phyloP scores from a whole-genome alignment of 1,140 invertebrate genomes.

The Adelges cooleyi region DNA sequence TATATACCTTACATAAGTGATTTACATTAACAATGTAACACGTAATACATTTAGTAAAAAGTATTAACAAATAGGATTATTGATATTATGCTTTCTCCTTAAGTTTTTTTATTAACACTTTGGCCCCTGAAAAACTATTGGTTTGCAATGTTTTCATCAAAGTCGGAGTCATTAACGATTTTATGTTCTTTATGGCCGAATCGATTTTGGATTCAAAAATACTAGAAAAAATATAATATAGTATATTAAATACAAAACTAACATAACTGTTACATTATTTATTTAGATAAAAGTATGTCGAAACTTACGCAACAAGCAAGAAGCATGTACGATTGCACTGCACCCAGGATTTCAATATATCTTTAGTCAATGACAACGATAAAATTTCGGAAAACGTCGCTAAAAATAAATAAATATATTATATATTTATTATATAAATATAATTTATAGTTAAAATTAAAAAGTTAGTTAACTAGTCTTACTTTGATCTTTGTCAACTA shows the following conservation, averaged over 20 bases:
- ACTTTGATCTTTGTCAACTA: conserved; percentile 37
- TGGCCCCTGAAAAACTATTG: background rate
- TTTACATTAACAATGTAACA: too few species aligned
- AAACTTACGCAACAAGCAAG: conserved; percentile 41
- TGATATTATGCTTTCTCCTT: too few species aligned
- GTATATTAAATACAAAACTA: too few species aligned
- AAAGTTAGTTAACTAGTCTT: too few species aligned
- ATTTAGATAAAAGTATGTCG: too few species aligned
- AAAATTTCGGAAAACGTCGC: conserved; percentile 17
- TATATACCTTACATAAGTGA: too few species aligned
- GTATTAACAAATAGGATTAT: too few species aligned
- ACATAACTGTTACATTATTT: too few species aligned
- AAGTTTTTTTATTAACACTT: background rate
- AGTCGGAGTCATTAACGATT: background rate
- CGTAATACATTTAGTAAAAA: too few species aligned
- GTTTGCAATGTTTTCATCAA: background rate
- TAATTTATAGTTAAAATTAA: background rate
- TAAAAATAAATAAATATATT: background rate
- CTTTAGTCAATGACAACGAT: background rate
- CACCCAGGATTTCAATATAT: conserved; percentile 40
- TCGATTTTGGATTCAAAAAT: background rate
- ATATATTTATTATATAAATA: background rate
- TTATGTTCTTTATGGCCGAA: background rate
- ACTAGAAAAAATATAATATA: background rate
- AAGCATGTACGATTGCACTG: conserved; percentile 50